A percentile compares a stretch with the other conserved stretches of the same genome.
These are phyloP conservation scores for Priapulus caudatus DNA, from an alignment of 2,888 invertebrate genomes.

Conservation along the genomic window DNA sequence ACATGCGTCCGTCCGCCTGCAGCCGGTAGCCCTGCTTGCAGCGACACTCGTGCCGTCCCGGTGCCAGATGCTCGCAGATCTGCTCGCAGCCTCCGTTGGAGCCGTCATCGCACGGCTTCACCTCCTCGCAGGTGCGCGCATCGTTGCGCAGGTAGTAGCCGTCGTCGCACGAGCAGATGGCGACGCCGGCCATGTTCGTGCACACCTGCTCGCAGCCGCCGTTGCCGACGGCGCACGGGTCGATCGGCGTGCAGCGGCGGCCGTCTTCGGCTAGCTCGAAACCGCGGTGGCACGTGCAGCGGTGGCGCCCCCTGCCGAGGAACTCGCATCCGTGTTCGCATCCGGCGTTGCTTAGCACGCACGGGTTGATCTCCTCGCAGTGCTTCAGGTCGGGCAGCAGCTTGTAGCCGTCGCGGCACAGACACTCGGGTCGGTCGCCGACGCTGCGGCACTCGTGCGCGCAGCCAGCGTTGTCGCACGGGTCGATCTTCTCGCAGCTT, in stretches of 20 bases:
- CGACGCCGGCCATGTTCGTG: slow-evolving; percentile 37
- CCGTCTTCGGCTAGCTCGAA: slow-evolving; percentile 30
- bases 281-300: slow-evolving; percentile 29
- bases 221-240: slow-evolving; percentile 36
- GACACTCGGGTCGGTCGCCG: not conserved
- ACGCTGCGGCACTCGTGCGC: not conserved
- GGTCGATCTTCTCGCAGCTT: too few relatives aligned
- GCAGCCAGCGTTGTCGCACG: too few relatives aligned
- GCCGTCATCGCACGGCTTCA: too few relatives aligned
- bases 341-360: not conserved
- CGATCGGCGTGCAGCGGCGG: slow-evolving; percentile 33
- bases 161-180: slow-evolving; percentile 29
- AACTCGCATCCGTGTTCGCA: not conserved
- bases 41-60: slow-evolving; percentile 24
- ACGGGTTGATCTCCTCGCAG: slow-evolving; percentile 21
- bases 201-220: slow-evolving; percentile 38
- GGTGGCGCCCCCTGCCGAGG: not conserved
- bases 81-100: slow-evolving; percentile 14
- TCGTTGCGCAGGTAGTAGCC: slow-evolving; percentile 27
- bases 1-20: slow-evolving; percentile 25
- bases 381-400: slow-evolving; percentile 28
- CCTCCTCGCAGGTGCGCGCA: slow-evolving; percentile 29
- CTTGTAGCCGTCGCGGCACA: slow-evolving; percentile 33
- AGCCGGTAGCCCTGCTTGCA: slow-evolving; percentile 31
- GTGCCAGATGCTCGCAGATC: slow-evolving; percentile 8